Evolutionary conservation across 2,113 vertebrate species (phyloP).

Genomic region (Synodontis membranacea): DNA sequence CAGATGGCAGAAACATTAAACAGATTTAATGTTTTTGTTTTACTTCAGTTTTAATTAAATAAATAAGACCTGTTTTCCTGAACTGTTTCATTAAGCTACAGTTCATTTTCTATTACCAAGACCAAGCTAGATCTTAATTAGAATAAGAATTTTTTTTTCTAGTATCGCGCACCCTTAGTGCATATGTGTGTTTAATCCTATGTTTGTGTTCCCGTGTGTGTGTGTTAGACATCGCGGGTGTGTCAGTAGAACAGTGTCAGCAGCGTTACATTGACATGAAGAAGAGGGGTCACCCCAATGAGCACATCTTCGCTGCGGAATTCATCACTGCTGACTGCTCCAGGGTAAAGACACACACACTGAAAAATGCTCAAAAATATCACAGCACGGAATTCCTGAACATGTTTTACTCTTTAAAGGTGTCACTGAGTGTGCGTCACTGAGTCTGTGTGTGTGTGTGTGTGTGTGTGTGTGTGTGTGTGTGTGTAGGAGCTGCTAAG

Average conservation of each 20-base stretch:
- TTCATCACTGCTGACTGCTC: constrained; percentile 92
- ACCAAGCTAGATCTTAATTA: too few species aligned
- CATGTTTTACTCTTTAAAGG: background rate
- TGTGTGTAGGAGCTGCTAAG: constrained; percentile 79
- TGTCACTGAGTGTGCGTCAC: background rate
- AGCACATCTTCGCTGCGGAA: constrained; percentile 84
- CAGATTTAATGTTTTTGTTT: too few species aligned
- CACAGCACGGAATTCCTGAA: background rate
- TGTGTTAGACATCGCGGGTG: constrained; percentile 84
- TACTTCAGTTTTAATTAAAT: too few species aligned
- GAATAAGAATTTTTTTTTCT: too few species aligned
- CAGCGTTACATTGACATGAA: constrained; percentile 89
- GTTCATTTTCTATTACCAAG: too few species aligned
- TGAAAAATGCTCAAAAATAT: background rate
- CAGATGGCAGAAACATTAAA: too few species aligned
- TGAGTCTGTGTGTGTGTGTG: background rate
- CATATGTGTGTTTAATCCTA: too few species aligned
- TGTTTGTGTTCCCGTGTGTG: constrained; percentile 16
- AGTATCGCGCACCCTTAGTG: too few species aligned
- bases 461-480: constrained; percentile 10
- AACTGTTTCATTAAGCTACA: too few species aligned
- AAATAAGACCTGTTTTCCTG: too few species aligned
- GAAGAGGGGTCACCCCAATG: constrained; percentile 74
- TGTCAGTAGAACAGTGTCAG: constrained; percentile 93
- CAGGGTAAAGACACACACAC: constrained; percentile 74